Percentiles rank a stretch among this genome's conserved stretches.
phyloP scores from a whole-genome alignment of 2,797 vertebrate genomes.

The Apogon hyalosoma region DNA sequence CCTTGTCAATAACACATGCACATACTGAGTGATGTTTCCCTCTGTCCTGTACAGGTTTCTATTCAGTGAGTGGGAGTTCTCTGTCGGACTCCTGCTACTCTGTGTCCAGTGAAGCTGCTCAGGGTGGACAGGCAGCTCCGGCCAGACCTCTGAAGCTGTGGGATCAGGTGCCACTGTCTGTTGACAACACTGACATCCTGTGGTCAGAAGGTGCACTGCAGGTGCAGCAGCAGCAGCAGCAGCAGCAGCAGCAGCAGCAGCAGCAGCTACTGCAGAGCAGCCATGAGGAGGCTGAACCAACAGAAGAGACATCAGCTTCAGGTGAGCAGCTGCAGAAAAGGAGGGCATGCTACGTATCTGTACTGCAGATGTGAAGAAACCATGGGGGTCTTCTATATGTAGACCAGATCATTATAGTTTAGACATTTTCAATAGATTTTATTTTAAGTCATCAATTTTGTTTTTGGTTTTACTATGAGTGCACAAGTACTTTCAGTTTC shows the following conservation, averaged over 20 bases:
- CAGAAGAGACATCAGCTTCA: constrained; percentile 74
- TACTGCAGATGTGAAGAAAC: too few relatives aligned
- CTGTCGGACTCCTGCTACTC: constrained; percentile 89
- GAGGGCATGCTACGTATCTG: background rate
- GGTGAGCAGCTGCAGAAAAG: constrained; percentile 68
- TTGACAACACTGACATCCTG: constrained; percentile 79
- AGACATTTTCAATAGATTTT: too few relatives aligned
- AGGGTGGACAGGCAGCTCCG: constrained; percentile 53
- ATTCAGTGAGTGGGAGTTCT: constrained; percentile 87
- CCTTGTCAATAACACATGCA: background rate
- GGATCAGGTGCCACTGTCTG: constrained; percentile 74
- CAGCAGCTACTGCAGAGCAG: constrained; percentile 35
- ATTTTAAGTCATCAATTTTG: too few relatives aligned
- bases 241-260: constrained; percentile 17
- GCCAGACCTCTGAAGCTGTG: constrained; percentile 70
- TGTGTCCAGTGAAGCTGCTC: constrained; percentile 84
- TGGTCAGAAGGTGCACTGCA: constrained; percentile 78
- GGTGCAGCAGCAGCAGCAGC: constrained; percentile 50
- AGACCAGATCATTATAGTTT: too few relatives aligned
- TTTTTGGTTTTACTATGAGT: too few relatives aligned
- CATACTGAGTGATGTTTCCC: constrained; percentile 2
- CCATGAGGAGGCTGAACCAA: constrained; percentile 51
- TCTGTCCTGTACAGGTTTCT: constrained; percentile 80
- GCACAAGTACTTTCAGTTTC: too few relatives aligned
- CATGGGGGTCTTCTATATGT: too few relatives aligned